Evolutionary conservation across 2,113 vertebrate genomes (phyloP), one percentile per base, ranked within the genome.

Genomic region (Girardinichthys multiradiatus): DNA sequence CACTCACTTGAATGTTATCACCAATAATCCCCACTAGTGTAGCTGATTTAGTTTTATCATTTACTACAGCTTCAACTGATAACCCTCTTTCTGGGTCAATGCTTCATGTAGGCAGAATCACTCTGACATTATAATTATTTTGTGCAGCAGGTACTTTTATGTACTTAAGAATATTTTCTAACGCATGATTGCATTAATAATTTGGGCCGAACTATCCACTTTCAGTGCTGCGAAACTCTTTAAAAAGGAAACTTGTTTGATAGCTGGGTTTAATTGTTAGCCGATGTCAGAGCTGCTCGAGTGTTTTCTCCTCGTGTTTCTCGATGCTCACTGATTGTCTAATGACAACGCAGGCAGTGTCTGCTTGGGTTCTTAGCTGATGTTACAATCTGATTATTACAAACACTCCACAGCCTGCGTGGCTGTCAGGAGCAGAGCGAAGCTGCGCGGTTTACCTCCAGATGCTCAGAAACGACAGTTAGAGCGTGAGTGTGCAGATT

Each of bases 401-500:
- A 65, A 37, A 24, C 29, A 29, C 6, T 7, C 28, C 27, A 31
- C 30, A 13, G 10, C 12, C n/a, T 4, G 12, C 8, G n/a, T 31
- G 65, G 77, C 62, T 51, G 63, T 51, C 72, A 60, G 79, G 65
- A 63, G 70, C 69, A 42, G 0, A 66, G 63, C 2, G 21, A 61
- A 59, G 73, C 15, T 68, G 76, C 63, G 42, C 61, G 19, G 70
- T 64, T 76, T 69, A 9, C 68, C 77, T 28, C 27, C 66, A 60
- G 61, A 65, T 35, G 77, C 70, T 72, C 12, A 0, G 71, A 4
- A 60, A 57, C 58, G 48, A 82, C 83, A 83, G 80, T 90, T 83
- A 75, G 82, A 71, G 81, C 33, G 74, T 10, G 79, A 63, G 72
- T 51, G 87, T 57, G 76, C 28, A 9, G 71, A 72, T 89, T 87